Conservation (phyloP, 2,797 vertebrate genomes). For the Sylvilagus floridanus region DNA sequence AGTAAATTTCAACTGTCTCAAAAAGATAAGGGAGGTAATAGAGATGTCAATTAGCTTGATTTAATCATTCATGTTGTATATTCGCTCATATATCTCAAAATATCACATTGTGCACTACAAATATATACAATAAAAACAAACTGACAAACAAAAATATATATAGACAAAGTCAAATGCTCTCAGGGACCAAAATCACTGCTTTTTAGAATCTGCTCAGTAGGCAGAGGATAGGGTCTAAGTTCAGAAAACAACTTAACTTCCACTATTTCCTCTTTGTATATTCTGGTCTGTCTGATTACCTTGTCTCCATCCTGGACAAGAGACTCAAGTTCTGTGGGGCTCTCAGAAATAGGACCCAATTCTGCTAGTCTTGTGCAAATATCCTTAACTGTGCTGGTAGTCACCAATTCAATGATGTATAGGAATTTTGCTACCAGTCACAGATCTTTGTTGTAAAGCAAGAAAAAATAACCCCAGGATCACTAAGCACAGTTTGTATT, state of each 20-base stretch:
- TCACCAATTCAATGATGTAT: accelerated
- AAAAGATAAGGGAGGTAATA: not conserved
- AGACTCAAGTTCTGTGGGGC: not conserved
- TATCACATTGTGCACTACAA: not conserved
- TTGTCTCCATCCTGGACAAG: accelerated
- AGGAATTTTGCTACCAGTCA: too few relatives aligned
- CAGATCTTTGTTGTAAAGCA: not conserved
- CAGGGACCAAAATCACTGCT: accelerated
- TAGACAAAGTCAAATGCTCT: too few relatives aligned
- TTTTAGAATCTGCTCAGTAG: not conserved
- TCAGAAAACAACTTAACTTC: not conserved
- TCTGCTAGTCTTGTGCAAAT: not conserved
- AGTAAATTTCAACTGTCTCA: not conserved
- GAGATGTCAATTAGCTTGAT: not conserved
- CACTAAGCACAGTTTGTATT: not conserved
- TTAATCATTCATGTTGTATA: not conserved
- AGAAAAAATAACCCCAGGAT: not conserved
- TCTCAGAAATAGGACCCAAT: not conserved
- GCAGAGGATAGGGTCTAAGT: not conserved
- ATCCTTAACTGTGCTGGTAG: not conserved
- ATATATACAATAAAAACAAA: not conserved
- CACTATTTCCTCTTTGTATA: not conserved
- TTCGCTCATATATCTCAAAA: not conserved
- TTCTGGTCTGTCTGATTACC: not conserved
- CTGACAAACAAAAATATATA: not conserved